Conservation (phyloP, 2,888 invertebrate species). For the Coelopa pilipes region DNA sequence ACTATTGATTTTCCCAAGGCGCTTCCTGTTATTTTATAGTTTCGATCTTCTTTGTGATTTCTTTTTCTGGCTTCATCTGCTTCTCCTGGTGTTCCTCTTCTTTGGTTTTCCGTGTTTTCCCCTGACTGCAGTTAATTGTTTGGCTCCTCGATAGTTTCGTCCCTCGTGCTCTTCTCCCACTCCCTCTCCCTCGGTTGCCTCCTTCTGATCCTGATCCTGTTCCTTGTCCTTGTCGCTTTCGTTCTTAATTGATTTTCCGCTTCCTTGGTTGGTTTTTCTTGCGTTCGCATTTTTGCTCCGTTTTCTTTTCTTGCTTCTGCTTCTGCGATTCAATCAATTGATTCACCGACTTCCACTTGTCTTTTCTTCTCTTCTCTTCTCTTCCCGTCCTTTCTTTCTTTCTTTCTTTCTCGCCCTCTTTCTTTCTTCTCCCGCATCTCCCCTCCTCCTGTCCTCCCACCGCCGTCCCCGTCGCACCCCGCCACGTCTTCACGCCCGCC, state of each 20-base stretch:
- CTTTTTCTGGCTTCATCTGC: not conserved
- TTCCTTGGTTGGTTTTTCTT: not conserved
- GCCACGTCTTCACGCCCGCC: too few relatives aligned
- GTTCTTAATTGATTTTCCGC: not conserved
- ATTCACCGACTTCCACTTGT: not conserved
- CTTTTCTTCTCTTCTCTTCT: not conserved
- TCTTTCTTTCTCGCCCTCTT: not conserved
- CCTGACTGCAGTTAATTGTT: constrained; percentile 4
- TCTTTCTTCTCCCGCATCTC: not conserved
- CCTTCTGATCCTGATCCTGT: too few relatives aligned
- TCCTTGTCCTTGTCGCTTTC: not conserved
- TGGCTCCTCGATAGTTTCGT: not conserved
- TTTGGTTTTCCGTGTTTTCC: constrained; percentile 1
- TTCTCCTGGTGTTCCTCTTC: not conserved
- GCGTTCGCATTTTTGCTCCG: not conserved
- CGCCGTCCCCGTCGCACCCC: too few relatives aligned
- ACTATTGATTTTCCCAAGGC: too few relatives aligned
- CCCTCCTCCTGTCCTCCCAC: too few relatives aligned
- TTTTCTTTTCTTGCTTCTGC: not conserved
- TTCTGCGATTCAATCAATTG: not conserved
- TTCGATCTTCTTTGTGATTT: not conserved
- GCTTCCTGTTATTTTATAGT: too few relatives aligned
- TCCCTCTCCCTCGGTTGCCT: too few relatives aligned
- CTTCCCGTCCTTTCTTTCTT: too few relatives aligned
- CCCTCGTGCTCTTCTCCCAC: too few relatives aligned